Evolutionary conservation across 2,888 invertebrate genomes (phyloP), one percentile per base, ranked within the genome.

Genomic region (Antheraea yamamai): DNA sequence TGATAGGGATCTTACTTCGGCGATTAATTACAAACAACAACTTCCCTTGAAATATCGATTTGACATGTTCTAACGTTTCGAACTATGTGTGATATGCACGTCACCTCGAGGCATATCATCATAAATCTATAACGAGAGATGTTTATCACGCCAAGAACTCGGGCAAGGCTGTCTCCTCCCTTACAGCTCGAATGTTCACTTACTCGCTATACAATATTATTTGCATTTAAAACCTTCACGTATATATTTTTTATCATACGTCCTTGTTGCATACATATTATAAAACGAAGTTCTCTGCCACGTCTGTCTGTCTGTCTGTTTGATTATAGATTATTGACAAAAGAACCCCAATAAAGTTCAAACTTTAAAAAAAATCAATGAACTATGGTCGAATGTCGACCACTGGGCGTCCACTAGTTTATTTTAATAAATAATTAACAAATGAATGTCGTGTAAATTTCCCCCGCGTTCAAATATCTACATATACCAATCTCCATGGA

Each of bases 111-210:
- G 76, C 80, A 82, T 86, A 61, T 85, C 87, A 87, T 87, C 85
- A 85, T 87, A 86, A 85, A 86, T 86, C 85, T 87, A 84, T 83
- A 82, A 79, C 81, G 78, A 78, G 75, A 83, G 86, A 87, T 87
- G 85, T 83, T 85, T 87, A 87, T 87, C 85, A 82, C 82, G 82
- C 75, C 82, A 81, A 83, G 82, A 91, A 85, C 84, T 86, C 88
- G 90, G 86, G 89, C 91, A 90, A 91, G 91, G 91, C 78, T 87
- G 86, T 82, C 89, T 86, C 88, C 89, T 88, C 89, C 89, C 86
- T 81, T 78, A 77, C 74, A 74, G 52, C 77, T 75, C 80, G 79
- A 83, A 84, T 84, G 84, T 82, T 82, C 84, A 83, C 78, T 79
- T 78, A 78, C 51, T 74, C 64, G 30, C 20, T 52, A 75, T 68